phyloP scores from a whole-genome alignment of 92 coral and sea anemone genomes.

The Anthopleura xanthogrammica region DNA sequence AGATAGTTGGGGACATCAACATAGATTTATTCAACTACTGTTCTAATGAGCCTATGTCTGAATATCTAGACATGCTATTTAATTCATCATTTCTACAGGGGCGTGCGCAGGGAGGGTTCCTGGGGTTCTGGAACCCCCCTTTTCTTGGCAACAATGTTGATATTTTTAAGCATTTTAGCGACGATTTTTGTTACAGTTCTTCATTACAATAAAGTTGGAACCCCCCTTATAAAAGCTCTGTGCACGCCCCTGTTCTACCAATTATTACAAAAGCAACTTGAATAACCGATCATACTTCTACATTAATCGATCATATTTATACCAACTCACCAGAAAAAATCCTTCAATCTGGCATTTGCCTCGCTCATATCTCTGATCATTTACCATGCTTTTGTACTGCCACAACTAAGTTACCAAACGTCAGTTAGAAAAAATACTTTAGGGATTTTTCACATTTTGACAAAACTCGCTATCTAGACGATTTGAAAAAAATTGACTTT shows the following conservation, averaged over 20 bases:
- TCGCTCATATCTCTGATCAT: background rate
- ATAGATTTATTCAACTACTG: no score
- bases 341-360: background rate
- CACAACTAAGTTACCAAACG: background rate
- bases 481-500: background rate
- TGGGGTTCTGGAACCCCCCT: no score
- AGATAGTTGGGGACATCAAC: no score
- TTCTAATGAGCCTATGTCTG: no score
- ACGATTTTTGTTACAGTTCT: no score
- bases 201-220: no score
- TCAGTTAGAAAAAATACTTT: background rate
- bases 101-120: no score
- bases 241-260: no score
- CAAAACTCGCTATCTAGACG: background rate
- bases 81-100: background rate
- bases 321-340: slow-evolving; percentile 10
- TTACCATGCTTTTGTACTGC: slow-evolving; percentile 4
- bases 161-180: no score
- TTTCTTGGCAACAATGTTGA: no score
- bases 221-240: no score
- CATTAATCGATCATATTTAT: slow-evolving; percentile 38
- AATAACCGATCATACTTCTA: slow-evolving; percentile 24
- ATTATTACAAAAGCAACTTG: slow-evolving; percentile 36
- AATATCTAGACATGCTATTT: no score
- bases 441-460: background rate